phyloP scores from a whole-genome alignment of 2,888 invertebrate genomes.

The Ochropleura leucogaster region DNA sequence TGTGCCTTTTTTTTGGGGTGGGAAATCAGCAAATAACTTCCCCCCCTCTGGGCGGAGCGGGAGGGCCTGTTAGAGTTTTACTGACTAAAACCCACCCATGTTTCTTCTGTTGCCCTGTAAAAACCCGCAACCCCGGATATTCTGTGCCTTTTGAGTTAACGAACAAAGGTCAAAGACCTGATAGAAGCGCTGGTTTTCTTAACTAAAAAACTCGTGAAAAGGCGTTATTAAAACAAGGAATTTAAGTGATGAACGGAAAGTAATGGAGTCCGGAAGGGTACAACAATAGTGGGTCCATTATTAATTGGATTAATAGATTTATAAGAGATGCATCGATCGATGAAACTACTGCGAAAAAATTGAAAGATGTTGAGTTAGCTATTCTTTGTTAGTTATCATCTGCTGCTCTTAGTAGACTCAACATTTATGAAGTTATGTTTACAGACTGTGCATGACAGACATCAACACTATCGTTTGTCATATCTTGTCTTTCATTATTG shows the following conservation, averaged over 20 bases:
- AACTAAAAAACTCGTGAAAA: no score
- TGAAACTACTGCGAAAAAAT: not conserved
- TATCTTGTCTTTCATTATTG: not conserved
- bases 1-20: conserved; percentile 8
- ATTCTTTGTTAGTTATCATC: not conserved
- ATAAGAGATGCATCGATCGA: not conserved
- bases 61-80: no score
- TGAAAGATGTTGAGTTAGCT: not conserved
- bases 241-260: not conserved
- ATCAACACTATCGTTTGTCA: not conserved
- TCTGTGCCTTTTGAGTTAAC: not conserved
- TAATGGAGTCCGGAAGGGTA: conserved; percentile 10
- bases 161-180: conserved; percentile 19
- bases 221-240: not conserved
- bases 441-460: not conserved
- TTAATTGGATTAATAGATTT: not conserved
- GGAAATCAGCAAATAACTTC: no score
- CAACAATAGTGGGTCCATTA: not conserved
- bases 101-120: no score
- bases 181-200: conserved; percentile 6
- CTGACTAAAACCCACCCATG: no score
- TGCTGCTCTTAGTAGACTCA: not conserved
- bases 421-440: not conserved
- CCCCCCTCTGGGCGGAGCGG: no score
- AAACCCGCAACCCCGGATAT: no score